These are phyloP conservation scores for Periparus ater DNA, from an alignment of 2,797 vertebrate genomes.

Conservation along the genomic window DNA sequence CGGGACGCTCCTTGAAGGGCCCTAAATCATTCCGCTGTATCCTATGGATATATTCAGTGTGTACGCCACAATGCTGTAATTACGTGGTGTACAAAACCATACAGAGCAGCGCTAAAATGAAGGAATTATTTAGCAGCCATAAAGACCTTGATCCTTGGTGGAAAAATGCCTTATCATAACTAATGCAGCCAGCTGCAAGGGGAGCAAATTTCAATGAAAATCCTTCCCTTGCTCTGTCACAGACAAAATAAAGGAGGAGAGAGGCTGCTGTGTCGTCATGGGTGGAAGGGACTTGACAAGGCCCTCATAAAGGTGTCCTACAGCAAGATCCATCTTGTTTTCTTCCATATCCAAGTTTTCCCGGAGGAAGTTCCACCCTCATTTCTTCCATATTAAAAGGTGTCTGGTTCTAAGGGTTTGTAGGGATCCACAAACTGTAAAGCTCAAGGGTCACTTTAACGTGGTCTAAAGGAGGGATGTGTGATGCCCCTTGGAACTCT, in stretches of 20 bases:
- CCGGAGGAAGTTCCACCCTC: background rate
- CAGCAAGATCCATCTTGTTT: background rate
- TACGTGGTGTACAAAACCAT: background rate
- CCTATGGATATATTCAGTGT: background rate
- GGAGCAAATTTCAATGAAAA: background rate
- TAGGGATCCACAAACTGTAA: background rate
- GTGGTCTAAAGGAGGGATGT: too few species aligned
- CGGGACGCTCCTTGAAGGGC: background rate
- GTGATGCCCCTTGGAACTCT: background rate
- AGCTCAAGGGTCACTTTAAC: background rate
- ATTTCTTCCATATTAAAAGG: background rate
- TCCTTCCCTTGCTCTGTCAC: background rate
- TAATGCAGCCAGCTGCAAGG: background rate
- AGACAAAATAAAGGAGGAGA: background rate
- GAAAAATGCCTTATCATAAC: background rate
- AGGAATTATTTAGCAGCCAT: background rate
- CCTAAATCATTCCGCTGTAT: background rate
- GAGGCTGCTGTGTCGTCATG: accelerated
- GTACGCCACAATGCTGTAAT: background rate
- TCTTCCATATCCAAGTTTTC: accelerated
- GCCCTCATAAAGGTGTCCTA: accelerated
- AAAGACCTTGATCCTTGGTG: background rate
- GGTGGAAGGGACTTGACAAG: background rate
- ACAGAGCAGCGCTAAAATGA: accelerated
- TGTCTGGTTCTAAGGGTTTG: background rate